Evolutionary conservation across 2,888 invertebrate species (phyloP).

Genomic region (Hololepta plana): DNA sequence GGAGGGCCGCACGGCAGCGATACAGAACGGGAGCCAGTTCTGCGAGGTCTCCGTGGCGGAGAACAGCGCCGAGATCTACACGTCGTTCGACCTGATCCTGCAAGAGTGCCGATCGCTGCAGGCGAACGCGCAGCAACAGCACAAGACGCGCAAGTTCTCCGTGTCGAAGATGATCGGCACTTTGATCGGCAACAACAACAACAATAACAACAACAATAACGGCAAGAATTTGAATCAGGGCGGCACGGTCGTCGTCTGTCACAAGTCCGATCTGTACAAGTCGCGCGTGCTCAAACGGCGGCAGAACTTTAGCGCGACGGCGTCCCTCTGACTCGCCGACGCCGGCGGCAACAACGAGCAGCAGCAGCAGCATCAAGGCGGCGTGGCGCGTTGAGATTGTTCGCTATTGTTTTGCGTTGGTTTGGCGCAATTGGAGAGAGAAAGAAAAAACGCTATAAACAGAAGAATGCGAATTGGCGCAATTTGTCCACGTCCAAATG

Average conservation of each 20-base stretch:
- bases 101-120: constrained; percentile 39
- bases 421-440: too few species aligned
- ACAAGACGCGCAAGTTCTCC: constrained; percentile 53
- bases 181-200: constrained; percentile 37
- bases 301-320: constrained; percentile 39
- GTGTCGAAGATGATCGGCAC: constrained; percentile 67
- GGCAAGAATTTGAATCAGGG: constrained; percentile 20
- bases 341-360: too few species aligned
- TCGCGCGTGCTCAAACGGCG: constrained; percentile 35
- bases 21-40: constrained; percentile 52
- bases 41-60: constrained; percentile 70
- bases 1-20: constrained; percentile 49
- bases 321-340: constrained; percentile 46
- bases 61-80: constrained; percentile 54
- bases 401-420: too few species aligned
- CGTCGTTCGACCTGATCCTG: constrained; percentile 50
- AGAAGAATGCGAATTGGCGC: too few species aligned
- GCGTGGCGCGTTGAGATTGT: too few species aligned
- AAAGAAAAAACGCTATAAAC: too few species aligned
- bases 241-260: constrained; percentile 40
- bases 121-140: constrained; percentile 18
- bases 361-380: too few species aligned
- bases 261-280: constrained; percentile 38
- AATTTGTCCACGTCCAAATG: too few species aligned
- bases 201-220: constrained; percentile 22